These are phyloP conservation scores for Stylophora pistillata DNA, from an alignment of 64 coral and sea anemone genomes.

Conservation along the genomic window DNA sequence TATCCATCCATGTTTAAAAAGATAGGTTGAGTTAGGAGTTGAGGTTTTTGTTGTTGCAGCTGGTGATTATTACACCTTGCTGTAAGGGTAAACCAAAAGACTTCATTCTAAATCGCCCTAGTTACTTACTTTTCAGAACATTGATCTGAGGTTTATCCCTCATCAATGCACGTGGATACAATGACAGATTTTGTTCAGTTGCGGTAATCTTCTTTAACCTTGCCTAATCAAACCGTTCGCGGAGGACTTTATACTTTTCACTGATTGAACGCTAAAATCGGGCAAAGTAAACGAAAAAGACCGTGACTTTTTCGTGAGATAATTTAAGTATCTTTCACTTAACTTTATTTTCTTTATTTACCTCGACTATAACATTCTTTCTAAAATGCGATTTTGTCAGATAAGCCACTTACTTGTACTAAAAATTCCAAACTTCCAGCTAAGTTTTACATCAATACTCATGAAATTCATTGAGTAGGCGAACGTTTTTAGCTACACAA, in stretches of 20 bases:
- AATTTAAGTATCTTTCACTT: no score
- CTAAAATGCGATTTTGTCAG: not conserved
- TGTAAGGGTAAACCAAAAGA: not conserved
- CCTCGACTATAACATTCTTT: no score
- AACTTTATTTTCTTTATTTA: no score
- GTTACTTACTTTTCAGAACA: not conserved
- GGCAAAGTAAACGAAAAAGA: no score
- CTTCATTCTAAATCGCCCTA: no score
- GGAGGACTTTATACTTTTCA: no score
- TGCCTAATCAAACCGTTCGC: not conserved
- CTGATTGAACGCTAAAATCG: no score
- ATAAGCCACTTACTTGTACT: not conserved
- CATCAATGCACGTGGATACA: slow-evolving; percentile 10
- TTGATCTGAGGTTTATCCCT: not conserved
- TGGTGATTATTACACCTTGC: not conserved
- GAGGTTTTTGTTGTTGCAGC: not conserved
- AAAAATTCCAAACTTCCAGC: not conserved
- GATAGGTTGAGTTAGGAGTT: not conserved
- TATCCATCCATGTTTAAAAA: not conserved
- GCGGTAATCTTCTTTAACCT: not conserved
- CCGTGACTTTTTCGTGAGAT: no score
- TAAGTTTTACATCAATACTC: not conserved
- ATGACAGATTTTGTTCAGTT: not conserved
- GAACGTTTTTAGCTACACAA: not conserved
- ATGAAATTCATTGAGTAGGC: not conserved